Percentiles rank a stretch among this genome's conserved stretches.
These are phyloP conservation scores for Otus sunia DNA, from an alignment of 2,113 vertebrate species.

Conservation along the genomic window DNA sequence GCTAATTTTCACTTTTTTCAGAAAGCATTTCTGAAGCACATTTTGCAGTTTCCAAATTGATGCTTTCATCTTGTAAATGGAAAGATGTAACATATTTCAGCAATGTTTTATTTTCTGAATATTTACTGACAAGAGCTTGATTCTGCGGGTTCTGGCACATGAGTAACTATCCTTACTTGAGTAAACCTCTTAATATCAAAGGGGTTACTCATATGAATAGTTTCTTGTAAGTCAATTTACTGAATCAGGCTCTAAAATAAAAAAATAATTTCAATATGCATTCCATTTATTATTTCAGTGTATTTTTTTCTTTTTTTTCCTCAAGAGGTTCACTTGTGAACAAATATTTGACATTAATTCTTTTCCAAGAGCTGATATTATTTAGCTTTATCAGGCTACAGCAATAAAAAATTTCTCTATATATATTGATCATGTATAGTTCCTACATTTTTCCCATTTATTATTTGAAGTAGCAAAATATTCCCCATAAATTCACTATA, in stretches of 20 bases:
- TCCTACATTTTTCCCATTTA: not conserved
- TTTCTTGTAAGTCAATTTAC: not conserved
- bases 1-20: too few relatives aligned
- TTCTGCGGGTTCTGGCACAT: not conserved
- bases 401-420: slow-evolving; percentile 27
- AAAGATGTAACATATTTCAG: not conserved
- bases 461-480: slow-evolving; percentile 33
- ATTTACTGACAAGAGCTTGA: not conserved
- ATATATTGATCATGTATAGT: not conserved
- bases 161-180: not conserved
- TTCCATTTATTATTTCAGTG: not conserved
- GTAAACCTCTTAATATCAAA: not conserved
- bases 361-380: slow-evolving; percentile 45
- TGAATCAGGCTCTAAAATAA: not conserved
- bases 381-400: slow-evolving; percentile 11
- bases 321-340: not conserved
- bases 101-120: not conserved
- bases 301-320: not conserved
- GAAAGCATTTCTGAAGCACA: too few relatives aligned
- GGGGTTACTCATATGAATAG: not conserved
- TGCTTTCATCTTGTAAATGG: not conserved
- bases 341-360: not conserved
- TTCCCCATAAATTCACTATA: slow-evolving; percentile 28
- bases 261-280: not conserved
- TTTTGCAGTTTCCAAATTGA: not conserved